Percentiles rank a stretch among this genome's conserved stretches.
phyloP scores from a whole-genome alignment of 2,797 vertebrate species.

The Takifugu rubripes region DNA sequence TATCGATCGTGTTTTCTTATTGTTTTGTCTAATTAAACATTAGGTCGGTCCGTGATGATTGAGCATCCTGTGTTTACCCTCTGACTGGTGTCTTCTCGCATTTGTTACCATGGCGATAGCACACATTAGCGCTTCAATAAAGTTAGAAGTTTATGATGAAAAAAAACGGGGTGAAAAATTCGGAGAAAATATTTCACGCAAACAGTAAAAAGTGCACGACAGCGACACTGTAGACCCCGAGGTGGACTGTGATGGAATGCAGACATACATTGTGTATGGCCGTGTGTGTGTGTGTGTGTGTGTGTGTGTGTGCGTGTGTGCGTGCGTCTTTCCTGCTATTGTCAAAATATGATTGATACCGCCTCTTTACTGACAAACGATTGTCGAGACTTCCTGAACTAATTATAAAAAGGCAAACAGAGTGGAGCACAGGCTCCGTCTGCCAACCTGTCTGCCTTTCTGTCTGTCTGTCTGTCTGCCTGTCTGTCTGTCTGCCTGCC shows the following conservation, averaged over 20 bases:
- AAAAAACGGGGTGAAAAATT: neutral
- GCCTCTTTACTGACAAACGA: conserved; percentile 94
- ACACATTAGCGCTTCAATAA: no score
- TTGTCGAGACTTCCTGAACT: conserved; percentile 98
- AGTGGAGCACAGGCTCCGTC: conserved; percentile 79
- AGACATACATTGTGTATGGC: conserved; percentile 1
- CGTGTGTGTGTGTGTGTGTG: conserved; percentile 60
- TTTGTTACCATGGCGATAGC: no score
- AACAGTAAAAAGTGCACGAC: neutral
- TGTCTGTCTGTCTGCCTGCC: conserved; percentile 17
- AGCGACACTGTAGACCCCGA: neutral
- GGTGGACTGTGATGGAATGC: conserved; percentile 39
- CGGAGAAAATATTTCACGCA: neutral
- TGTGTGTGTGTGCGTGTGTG: conserved; percentile 49
- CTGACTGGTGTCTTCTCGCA: no score
- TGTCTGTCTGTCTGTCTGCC: conserved; percentile 5
- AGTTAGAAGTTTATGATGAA: neutral
- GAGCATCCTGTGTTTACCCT: no score
- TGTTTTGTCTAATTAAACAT: neutral
- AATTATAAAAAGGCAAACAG: conserved; percentile 96
- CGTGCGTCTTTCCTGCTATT: conserved; percentile 96
- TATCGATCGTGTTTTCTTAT: neutral
- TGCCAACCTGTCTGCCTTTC: conserved; percentile 3
- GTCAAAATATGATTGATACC: conserved; percentile 95
- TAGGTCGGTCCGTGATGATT: no score